Percentiles rank a stretch among this genome's conserved stretches.
Evolutionary conservation across 2,888 invertebrate genomes (phyloP).

Genomic region (Temnothorax unifasciatus): DNA sequence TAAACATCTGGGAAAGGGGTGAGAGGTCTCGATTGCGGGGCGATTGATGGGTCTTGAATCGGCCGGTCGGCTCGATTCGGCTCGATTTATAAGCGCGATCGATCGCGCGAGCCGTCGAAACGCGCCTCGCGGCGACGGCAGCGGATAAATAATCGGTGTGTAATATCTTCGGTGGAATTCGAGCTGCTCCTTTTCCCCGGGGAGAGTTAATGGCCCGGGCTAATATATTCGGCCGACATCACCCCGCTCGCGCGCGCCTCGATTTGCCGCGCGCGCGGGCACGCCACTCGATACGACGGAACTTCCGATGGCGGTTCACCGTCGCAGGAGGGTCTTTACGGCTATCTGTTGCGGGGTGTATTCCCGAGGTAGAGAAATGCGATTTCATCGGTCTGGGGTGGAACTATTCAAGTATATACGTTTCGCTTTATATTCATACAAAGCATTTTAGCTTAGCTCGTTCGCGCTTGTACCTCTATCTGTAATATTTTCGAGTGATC

Average conservation of each 20-base stretch:
- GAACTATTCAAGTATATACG: background rate
- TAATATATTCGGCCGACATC: constrained; percentile 54
- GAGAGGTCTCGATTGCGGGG: constrained; percentile 66
- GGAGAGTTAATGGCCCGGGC: constrained; percentile 56
- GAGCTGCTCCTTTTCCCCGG: constrained; percentile 56
- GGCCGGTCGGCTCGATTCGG: constrained; percentile 19
- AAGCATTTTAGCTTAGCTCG: background rate
- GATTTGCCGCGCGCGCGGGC: constrained; percentile 28
- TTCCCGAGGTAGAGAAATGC: constrained; percentile 22
- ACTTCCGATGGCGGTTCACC: constrained; percentile 49
- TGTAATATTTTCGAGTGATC: background rate
- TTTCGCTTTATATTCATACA: background rate
- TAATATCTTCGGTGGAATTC: constrained; percentile 47
- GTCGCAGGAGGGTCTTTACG: constrained; percentile 51
- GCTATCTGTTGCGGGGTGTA: constrained; percentile 46
- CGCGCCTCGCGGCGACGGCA: constrained; percentile 47
- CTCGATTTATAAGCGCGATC: constrained; percentile 56
- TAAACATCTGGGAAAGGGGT: constrained; percentile 72
- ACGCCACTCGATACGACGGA: constrained; percentile 44
- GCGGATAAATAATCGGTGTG: constrained; percentile 47
- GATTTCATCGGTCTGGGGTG: background rate
- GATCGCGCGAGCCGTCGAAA: constrained; percentile 47
- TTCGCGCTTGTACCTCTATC: background rate
- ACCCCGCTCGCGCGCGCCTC: background rate
- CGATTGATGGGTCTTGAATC: constrained; percentile 72